Percentiles rank a stretch among this genome's conserved stretches.
phyloP scores from a whole-genome alignment of 2,888 invertebrate species.

The Eupeodes latifasciatus region DNA sequence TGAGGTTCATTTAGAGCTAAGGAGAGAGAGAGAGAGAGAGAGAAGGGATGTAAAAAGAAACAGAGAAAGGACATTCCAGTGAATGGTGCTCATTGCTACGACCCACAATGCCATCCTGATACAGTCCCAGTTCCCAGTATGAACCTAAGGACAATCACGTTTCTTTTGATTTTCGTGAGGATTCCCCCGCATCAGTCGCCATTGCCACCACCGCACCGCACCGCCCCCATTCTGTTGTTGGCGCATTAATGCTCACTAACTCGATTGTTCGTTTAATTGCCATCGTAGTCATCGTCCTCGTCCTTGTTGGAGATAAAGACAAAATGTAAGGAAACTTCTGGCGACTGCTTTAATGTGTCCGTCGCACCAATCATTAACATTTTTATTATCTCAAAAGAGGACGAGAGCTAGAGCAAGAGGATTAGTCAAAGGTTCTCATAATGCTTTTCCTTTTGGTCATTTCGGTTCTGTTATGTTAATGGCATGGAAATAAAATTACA shows the following conservation, averaged over 20 bases:
- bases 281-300: neutral
- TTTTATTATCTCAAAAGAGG: conserved; percentile 54
- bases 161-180: conserved; percentile 20
- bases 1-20: conserved; percentile 20
- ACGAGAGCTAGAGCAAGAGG: neutral
- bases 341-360: conserved; percentile 62
- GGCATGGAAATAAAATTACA: neutral
- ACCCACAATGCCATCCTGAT: neutral
- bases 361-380: conserved; percentile 32
- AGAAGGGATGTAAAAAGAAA: too few relatives aligned
- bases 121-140: neutral
- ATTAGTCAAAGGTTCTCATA: conserved; percentile 37
- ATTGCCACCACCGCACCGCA: too few relatives aligned
- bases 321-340: conserved; percentile 45
- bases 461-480: conserved; percentile 7
- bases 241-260: conserved; percentile 51
- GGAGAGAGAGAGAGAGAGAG: neutral
- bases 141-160: conserved; percentile 64
- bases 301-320: conserved; percentile 30
- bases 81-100: neutral
- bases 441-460: neutral
- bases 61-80: conserved; percentile 15
- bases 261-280: conserved; percentile 71
- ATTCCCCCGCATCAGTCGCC: neutral
- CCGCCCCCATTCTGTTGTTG: conserved; percentile 21